Evolutionary conservation across 2,797 vertebrate species (phyloP).

Genomic region (Brotula barbata): DNA sequence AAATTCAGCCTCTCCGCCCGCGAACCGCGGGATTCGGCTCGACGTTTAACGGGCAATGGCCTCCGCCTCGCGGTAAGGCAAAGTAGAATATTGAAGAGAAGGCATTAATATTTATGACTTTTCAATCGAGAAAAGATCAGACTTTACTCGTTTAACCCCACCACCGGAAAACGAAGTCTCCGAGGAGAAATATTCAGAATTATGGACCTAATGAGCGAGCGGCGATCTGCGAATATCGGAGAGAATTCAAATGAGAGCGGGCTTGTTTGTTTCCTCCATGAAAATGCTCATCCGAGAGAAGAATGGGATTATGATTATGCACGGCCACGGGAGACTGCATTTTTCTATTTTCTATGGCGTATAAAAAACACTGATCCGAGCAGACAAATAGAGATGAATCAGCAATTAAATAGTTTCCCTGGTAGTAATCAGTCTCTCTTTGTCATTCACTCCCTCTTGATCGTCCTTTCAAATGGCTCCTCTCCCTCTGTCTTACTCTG

Average conservation of each 20-base stretch:
- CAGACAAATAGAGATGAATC: conserved; percentile 46
- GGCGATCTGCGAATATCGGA: conserved; percentile 40
- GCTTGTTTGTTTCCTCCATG: conserved; percentile 40
- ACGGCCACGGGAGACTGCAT: conserved; percentile 14
- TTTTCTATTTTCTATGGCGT: conserved; percentile 13
- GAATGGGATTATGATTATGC: conserved; percentile 38
- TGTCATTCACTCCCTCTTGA: conserved; percentile 36
- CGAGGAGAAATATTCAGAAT: conserved; percentile 38
- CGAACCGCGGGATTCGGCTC: conserved; percentile 45
- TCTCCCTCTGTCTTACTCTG: conserved; percentile 8
- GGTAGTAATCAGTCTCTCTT: conserved; percentile 39
- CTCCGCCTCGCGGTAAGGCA: conserved; percentile 42
- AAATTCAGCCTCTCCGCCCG: conserved; percentile 41
- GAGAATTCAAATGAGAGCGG: conserved; percentile 39
- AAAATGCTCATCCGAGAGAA: conserved; percentile 12
- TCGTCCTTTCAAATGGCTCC: conserved; percentile 21
- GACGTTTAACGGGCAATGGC: conserved; percentile 44
- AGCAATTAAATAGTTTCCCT: conserved; percentile 46
- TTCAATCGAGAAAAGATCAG: conserved; percentile 43
- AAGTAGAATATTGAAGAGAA: conserved; percentile 50
- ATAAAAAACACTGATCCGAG: conserved; percentile 25
- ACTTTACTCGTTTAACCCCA: conserved; percentile 56
- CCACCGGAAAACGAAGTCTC: conserved; percentile 58
- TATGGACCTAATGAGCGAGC: conserved; percentile 56
- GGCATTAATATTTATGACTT: conserved; percentile 63